phyloP scores from a whole-genome alignment of 1,140 invertebrate species.

The Dreissena rostriformis region DNA sequence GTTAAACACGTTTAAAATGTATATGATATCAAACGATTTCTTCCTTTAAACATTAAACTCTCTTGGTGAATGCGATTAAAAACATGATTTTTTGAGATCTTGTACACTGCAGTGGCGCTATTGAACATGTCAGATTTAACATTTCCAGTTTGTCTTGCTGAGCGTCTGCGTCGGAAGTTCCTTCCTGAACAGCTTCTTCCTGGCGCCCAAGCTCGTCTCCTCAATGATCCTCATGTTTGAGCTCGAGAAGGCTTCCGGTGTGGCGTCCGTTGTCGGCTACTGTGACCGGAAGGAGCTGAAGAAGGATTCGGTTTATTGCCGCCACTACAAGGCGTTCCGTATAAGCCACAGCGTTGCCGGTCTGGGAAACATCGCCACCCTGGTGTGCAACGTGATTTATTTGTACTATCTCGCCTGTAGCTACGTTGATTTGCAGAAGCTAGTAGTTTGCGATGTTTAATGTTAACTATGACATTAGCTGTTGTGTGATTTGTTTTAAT shows the following conservation, averaged over 20 bases:
- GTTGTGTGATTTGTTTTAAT: no score
- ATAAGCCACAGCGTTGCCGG: conserved; percentile 22
- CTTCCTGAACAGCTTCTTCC: conserved; percentile 48
- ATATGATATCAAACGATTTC: no score
- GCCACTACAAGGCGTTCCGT: conserved; percentile 37
- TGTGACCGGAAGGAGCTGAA: conserved; percentile 40
- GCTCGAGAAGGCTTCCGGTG: conserved; percentile 32
- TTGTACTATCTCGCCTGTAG: conserved; percentile 26
- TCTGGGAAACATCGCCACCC: conserved; percentile 21
- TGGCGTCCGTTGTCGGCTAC: conserved; percentile 32
- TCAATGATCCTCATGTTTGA: conserved; percentile 49
- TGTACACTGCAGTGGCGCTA: no score
- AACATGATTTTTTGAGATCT: no score
- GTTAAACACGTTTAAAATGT: no score
- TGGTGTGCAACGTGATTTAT: conserved; percentile 39
- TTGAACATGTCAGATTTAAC: no score
- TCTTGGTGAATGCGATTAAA: no score
- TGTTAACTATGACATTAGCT: no score
- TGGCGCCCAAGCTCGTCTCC: conserved; percentile 39
- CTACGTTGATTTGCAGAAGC: no score
- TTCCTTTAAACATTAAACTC: no score
- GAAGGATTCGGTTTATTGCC: conserved; percentile 24
- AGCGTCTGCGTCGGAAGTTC: not conserved
- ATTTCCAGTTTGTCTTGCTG: no score
- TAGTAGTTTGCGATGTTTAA: no score